phyloP scores from a whole-genome alignment of 2,888 invertebrate genomes.

The Hydriomena furcata region DNA sequence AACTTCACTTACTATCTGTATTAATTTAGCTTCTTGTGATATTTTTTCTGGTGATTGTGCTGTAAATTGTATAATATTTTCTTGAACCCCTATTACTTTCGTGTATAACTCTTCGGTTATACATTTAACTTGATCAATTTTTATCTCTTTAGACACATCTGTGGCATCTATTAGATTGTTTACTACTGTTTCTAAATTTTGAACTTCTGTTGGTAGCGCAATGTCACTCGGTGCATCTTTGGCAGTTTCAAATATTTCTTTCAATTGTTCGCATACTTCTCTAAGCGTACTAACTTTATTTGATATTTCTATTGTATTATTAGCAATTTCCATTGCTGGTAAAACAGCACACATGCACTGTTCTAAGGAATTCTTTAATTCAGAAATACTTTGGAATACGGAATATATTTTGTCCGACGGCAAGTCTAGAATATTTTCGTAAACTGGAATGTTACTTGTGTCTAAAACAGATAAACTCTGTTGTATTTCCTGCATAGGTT shows the following conservation, averaged over 20 bases:
- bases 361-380: constrained; percentile 62
- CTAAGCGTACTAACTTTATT: constrained; percentile 58
- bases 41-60: constrained; percentile 46
- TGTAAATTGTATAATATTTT: constrained; percentile 61
- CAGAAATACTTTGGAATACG: constrained; percentile 56
- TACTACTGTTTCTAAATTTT: constrained; percentile 48
- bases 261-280: constrained; percentile 57
- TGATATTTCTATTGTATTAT: constrained; percentile 62
- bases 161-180: constrained; percentile 56
- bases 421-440: constrained; percentile 65
- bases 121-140: constrained; percentile 55
- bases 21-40: constrained; percentile 59
- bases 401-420: constrained; percentile 61
- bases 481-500: constrained; percentile 67
- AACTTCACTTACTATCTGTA: constrained; percentile 62
- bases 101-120: constrained; percentile 62
- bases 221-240: constrained; percentile 30
- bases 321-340: constrained; percentile 58
- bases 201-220: constrained; percentile 37
- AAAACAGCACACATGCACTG: constrained; percentile 58
- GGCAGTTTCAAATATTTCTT: constrained; percentile 48
- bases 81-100: constrained; percentile 57
- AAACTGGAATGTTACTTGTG: constrained; percentile 66
- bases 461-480: constrained; percentile 66
- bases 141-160: constrained; percentile 54